Evolutionary conservation across 2,113 vertebrate genomes (phyloP), one percentile per base, ranked within the genome.

Genomic region (Pseudorasbora parva): DNA sequence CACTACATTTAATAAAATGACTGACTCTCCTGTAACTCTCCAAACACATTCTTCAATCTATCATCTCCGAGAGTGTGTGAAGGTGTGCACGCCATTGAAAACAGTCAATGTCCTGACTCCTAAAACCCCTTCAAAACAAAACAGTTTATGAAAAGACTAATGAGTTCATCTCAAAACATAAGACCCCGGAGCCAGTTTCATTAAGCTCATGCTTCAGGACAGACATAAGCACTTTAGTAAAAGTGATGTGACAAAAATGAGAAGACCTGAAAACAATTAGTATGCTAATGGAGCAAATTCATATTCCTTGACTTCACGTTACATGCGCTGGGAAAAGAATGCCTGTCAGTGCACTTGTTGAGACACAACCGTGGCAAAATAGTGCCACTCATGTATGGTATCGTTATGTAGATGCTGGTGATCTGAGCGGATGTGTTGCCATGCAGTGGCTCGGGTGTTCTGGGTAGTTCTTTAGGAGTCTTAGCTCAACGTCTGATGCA

Each of bases 201-300:
- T 88, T 89, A 86, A 82, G 77, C 78, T 79, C 82, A 64, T 71
- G 78, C 85, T 81, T 51, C 71, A 69, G 64, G 68, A 57, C 43
- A 41, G 73, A 49, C 23, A 78, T 73, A 68, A 83, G 51, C 82
- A 5, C 54, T 88, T 81, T 82, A 77, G 68, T 83, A 74, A 80
- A 85, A 84, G 43, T 59, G 76, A 81, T 85, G 41, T 80, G 71
- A 78, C 43, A 81, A 66, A 86, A 86, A 74, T 69, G 37, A 81
- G 71, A 89, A 54, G 27, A 81, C 79, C 78, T 82, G 56, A 86
- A 88, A 85, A 89, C 82, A 89, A 88, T 85, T 83, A 87, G 60
- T 75, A 90, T 88, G 86, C 68, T 86, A 90, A 88, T 88, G 45
- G 66, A 1, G 59, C 75, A 85, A 81, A 84, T 64, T 83, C 23